Percentiles rank a stretch among this genome's conserved stretches.
Conservation (phyloP, 2,797 vertebrate species). For the Poecilia picta region DNA sequence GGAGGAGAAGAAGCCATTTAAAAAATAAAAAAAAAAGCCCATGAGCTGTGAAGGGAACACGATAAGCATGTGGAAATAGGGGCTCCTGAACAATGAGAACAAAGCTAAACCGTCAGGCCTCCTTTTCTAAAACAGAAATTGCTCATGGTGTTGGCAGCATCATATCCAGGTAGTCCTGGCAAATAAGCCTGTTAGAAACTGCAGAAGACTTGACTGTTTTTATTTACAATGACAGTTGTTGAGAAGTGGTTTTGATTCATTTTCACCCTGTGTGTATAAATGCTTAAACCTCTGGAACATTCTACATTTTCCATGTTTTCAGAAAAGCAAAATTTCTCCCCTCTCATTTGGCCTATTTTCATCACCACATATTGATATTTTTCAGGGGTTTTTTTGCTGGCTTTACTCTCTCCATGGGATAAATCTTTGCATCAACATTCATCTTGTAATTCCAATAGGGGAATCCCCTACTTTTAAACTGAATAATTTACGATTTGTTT, state of each 20-base stretch:
- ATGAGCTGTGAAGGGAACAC: neutral
- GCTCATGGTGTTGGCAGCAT: neutral
- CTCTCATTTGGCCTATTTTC: neutral
- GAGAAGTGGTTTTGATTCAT: neutral
- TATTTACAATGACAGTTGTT: neutral
- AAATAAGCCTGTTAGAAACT: neutral
- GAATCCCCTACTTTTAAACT: constrained; percentile 12
- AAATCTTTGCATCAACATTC: constrained; percentile 8
- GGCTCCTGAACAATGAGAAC: neutral
- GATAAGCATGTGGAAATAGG: neutral
- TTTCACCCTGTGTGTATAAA: too few species aligned
- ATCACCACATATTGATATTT: neutral
- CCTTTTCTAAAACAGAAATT: neutral
- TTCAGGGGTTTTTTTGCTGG: neutral
- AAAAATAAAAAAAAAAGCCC: neutral
- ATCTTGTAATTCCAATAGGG: constrained; percentile 9
- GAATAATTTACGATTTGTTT: constrained; percentile 1
- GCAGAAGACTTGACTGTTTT: neutral
- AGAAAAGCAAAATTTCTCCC: neutral
- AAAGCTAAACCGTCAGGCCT: neutral
- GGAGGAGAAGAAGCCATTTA: neutral
- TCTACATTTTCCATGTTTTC: neutral
- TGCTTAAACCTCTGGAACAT: constrained; percentile 4
- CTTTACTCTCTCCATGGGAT: constrained; percentile 4
- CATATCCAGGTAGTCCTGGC: neutral